Evolutionary conservation across 1,140 invertebrate genomes (phyloP), one percentile per base, ranked within the genome.

Genomic region (Drosophila triauraria): DNA sequence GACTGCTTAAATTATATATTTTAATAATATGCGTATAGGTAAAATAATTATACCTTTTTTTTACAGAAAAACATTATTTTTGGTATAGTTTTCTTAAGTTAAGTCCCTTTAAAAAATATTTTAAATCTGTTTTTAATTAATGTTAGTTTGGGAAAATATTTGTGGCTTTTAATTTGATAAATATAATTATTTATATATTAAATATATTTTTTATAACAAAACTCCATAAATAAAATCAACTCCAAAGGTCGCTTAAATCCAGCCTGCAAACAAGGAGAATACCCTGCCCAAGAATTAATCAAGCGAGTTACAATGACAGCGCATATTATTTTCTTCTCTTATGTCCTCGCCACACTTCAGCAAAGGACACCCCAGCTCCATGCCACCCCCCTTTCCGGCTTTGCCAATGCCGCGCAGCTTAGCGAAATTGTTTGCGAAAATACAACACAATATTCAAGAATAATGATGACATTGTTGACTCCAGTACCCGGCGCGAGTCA

Each of bases 401-500:
- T 72, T 71, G 25, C 48, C 76, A 51, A 79, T 61, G 71, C 80
- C 60, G 85, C 70, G 75, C 78, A 90, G 85, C 85, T 90, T 90
- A 90, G 85, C 85, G 81, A 90, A 90, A 90, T 90, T 90, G 85
- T 90, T 90, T 90, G 85, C 85, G 78, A 90, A 90, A 90, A 90
- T 80, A 91, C 90, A 91, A 91, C 83, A 91, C 83, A 91, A 91
- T 91, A 91, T 91, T 82, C 87, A 91, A 81, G 87, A 91, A 91
- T 91, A 91, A 91, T 91, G 87, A 91, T 91, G 87, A 91, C 87
- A 91, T 91, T 91, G 87, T 91, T 91, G 82, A 90, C 85, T 90
- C 83, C 85, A 90, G 82, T 81, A 70, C 75, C 72, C 83, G 69
- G 82, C 82, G 81, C 63, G 47, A 71, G 65, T 78, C 84, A 88